A percentile compares a stretch with the other conserved stretches of the same genome.
Evolutionary conservation across 2,113 vertebrate species (phyloP).

Genomic region (Festucalex cinctus): DNA sequence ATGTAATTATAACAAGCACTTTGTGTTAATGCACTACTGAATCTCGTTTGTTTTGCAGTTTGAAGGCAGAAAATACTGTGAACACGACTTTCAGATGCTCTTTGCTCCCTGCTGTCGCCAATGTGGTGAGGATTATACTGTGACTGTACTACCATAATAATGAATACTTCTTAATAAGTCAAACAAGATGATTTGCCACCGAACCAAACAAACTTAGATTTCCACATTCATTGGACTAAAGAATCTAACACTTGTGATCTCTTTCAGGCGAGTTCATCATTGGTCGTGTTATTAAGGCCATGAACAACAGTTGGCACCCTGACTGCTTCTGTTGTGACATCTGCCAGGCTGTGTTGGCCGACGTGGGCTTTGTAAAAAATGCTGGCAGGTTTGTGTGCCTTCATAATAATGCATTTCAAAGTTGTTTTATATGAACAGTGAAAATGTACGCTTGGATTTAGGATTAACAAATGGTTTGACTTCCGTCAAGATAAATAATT

Average conservation of each 20-base stretch:
- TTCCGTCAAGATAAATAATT: conserved; percentile 6
- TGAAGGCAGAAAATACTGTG: conserved; percentile 98
- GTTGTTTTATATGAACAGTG: conserved; percentile 21
- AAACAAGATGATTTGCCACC: neutral
- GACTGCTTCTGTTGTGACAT: conserved; percentile 97
- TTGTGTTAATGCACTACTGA: neutral
- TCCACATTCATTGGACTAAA: neutral
- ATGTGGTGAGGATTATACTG: conserved; percentile 83
- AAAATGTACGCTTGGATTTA: neutral
- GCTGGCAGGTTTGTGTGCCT: conserved; percentile 84
- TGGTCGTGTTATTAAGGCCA: conserved; percentile 98
- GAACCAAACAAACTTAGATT: neutral
- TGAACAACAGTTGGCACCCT: conserved; percentile 99
- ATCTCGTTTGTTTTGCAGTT: conserved; percentile 76
- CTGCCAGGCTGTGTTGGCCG: conserved; percentile 88
- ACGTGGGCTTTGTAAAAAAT: conserved; percentile 98
- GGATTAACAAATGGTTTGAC: conserved; percentile 7
- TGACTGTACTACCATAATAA: no score
- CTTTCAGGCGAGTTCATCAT: conserved; percentile 94
- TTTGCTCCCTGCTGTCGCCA: conserved; percentile 97
- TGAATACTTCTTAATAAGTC: neutral
- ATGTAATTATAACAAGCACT: neutral
- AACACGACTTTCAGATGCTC: conserved; percentile 98
- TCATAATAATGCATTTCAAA: conserved; percentile 31
- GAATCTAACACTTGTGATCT: conserved; percentile 34